Percentiles rank a stretch among this genome's conserved stretches.
phyloP scores from a whole-genome alignment of 2,888 invertebrate species.

The Pimpla rufipes region DNA sequence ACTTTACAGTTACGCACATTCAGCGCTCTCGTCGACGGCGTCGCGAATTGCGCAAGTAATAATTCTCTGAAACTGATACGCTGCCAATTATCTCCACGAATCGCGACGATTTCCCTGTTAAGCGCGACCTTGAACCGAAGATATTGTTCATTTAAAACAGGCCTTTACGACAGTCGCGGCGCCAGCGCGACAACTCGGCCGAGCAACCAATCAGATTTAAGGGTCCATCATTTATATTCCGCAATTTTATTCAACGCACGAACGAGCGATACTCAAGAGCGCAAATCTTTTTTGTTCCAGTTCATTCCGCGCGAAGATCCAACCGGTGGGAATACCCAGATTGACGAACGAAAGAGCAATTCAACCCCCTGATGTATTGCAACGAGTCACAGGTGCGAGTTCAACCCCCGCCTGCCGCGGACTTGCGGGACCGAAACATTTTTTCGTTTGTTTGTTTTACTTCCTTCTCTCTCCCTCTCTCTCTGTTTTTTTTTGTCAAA shows the following conservation, averaged over 20 bases:
- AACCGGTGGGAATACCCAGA: background rate
- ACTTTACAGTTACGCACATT: background rate
- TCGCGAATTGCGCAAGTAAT: background rate
- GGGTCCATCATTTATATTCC: constrained; percentile 6
- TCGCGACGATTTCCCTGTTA: background rate
- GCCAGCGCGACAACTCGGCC: background rate
- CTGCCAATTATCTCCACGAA: constrained; percentile 8
- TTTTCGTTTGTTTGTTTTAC: background rate
- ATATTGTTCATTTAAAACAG: background rate
- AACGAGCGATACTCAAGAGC: background rate
- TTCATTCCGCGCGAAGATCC: background rate
- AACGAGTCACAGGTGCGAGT: constrained; percentile 9
- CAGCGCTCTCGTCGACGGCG: background rate
- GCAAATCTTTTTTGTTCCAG: background rate
- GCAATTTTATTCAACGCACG: background rate
- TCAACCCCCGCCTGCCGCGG: background rate
- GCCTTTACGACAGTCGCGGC: background rate
- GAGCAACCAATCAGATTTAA: background rate
- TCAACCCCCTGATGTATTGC: constrained; percentile 18
- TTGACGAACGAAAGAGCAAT: constrained; percentile 2
- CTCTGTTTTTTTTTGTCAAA: too few relatives aligned
- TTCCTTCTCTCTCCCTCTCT: too few relatives aligned
- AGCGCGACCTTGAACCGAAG: background rate
- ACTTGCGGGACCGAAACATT: background rate
- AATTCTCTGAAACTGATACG: background rate